Evolutionary conservation across 2,113 vertebrate genomes (phyloP).

Genomic region (Rhizomys pruinosus): DNA sequence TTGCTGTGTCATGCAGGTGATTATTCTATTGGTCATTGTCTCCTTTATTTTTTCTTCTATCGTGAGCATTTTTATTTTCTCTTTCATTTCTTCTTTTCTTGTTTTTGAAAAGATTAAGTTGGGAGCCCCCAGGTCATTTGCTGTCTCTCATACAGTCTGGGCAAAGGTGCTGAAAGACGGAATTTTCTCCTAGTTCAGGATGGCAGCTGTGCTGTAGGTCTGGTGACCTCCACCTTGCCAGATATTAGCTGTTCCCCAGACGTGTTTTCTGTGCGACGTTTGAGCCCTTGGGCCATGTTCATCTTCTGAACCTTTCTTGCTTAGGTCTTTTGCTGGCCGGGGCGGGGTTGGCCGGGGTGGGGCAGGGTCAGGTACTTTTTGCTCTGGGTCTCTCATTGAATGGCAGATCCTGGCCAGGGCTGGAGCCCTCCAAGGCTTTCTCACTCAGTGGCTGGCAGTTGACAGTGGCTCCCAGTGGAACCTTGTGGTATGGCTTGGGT

Average conservation of each 20-base stretch:
- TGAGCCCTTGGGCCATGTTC: neutral
- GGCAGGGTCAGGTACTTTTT: neutral
- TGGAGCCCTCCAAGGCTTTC: neutral
- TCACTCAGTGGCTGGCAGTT: neutral
- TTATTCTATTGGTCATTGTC: neutral
- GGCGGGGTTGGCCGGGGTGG: neutral
- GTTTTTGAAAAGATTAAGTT: slow-evolving; percentile 41
- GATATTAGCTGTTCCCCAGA: neutral
- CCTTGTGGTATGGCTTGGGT: neutral
- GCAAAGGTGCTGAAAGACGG: neutral
- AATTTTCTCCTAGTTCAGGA: neutral
- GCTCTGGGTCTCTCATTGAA: neutral
- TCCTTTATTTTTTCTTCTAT: neutral
- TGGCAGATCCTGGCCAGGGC: neutral
- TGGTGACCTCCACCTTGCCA: neutral
- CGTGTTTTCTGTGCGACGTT: neutral
- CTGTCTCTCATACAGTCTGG: neutral
- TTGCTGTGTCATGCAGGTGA: neutral
- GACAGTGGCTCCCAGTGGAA: neutral
- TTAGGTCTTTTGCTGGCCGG: neutral
- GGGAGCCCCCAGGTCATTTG: neutral
- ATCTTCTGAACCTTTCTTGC: neutral
- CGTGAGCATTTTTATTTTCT: neutral
- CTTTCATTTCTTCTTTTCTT: neutral
- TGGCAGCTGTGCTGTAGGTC: neutral